A percentile compares a stretch with the other conserved stretches of the same genome.
Conservation (phyloP, 2,797 vertebrate genomes). For the Acanthis flammea region DNA sequence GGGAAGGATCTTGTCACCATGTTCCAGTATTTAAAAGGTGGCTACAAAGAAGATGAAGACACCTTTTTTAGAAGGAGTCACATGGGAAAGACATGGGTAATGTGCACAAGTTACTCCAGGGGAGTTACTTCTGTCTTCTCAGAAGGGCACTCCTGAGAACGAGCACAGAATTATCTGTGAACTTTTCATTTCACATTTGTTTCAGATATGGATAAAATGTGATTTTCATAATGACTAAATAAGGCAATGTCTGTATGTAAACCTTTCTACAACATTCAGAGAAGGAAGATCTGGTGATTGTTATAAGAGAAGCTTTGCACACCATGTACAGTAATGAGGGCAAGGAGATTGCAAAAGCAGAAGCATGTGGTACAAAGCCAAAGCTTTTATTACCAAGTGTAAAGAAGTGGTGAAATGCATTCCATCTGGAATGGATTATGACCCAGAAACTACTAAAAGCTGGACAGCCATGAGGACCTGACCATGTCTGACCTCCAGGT, state of each 20-base stretch:
- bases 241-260: background rate
- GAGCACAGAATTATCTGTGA: background rate
- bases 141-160: background rate
- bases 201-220: background rate
- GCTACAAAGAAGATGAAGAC: background rate
- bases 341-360: conserved; percentile 49
- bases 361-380: background rate
- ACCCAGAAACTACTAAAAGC: conserved; percentile 46
- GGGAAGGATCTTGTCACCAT: background rate
- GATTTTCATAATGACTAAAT: background rate
- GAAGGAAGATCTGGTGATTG: conserved; percentile 10
- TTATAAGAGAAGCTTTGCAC: background rate
- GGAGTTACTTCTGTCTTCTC: background rate
- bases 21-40: background rate
- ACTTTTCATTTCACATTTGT: background rate
- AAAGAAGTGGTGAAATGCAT: conserved; percentile 29
- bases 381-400: background rate
- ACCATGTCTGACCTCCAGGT: background rate
- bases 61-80: background rate
- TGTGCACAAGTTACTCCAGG: background rate
- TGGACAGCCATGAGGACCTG: background rate
- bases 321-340: conserved; percentile 11
- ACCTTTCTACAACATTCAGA: background rate
- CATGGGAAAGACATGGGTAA: background rate
- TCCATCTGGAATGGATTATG: conserved; percentile 60